Evolutionary conservation across 2,888 invertebrate species (phyloP), one percentile per base, ranked within the genome.

Genomic region (Conchocele bisecta): DNA sequence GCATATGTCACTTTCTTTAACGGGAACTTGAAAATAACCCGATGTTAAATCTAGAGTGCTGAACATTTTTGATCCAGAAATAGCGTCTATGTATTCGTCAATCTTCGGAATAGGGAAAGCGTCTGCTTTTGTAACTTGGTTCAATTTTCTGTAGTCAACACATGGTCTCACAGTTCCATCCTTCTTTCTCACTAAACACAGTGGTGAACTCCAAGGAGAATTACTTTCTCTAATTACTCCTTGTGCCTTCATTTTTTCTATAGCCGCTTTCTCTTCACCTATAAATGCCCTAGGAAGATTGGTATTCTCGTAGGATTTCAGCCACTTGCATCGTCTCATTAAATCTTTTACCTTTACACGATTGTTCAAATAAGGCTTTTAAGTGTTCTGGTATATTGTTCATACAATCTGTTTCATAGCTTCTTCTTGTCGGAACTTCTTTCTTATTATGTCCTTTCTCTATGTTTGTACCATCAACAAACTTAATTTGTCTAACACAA

Each of bases 11-110:
- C 41, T 26, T 3, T 57, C 20, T 28, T 46, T 39, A 1, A 79
- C 56, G 4, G 79, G 74, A 28, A 76, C 53, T 39, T 79, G 76
- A 29, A 67, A 64, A 50, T 74, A 79, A 2, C 74, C 66, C 3
- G 61, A 63, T 1, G 54, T 68, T 3, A 79, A 42, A 44, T 79
- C 68, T 29, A 68, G 41, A 5, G 73, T 74, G 4, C 50, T 54
- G 31, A 70, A 79, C 3, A 65, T 20, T 29, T 59, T 75, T 6
- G 71, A 31, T 11, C 68, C 78, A 9, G 37, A 42, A 9, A 78
- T 50, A 37, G 69, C 48, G 28, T 75, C 74, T 35, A 75, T 53
- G 41, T 74, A 78, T 22, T 75, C 73, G 24, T 68, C 66, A 24
- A 68, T 57, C 44, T 73, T 72, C 39, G 70, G 71, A 1, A 75